phyloP scores from a whole-genome alignment of 2,797 vertebrate genomes.

The Atherinosoma microstoma region DNA sequence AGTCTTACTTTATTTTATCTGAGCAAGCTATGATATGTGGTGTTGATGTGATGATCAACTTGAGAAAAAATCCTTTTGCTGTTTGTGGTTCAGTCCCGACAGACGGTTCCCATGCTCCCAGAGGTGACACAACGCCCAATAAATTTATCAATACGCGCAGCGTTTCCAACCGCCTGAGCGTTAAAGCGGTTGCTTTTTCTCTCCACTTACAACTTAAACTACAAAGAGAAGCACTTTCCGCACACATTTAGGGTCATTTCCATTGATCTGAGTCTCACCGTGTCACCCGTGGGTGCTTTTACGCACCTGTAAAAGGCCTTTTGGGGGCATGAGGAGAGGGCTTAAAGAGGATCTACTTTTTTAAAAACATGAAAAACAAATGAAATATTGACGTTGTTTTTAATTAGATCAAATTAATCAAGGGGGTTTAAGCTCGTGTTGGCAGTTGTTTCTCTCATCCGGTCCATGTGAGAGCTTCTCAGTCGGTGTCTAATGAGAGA shows the following conservation, averaged over 20 bases:
- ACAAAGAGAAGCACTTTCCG: constrained; percentile 1
- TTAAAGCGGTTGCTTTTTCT: background rate
- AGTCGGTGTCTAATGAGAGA: constrained; percentile 73
- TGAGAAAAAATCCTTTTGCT: constrained; percentile 40
- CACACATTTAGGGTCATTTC: background rate
- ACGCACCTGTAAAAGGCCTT: constrained; percentile 68
- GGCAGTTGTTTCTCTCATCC: constrained; percentile 56
- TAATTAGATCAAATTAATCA: background rate
- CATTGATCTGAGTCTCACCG: background rate
- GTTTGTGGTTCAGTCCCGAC: constrained; percentile 57
- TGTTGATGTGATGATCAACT: constrained; percentile 44
- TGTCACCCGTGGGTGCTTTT: constrained; percentile 30
- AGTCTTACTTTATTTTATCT: constrained; percentile 39
- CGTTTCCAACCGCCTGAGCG: constrained; percentile 23
- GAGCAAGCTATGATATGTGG: constrained; percentile 20
- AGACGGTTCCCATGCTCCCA: constrained; percentile 75
- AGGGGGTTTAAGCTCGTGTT: constrained; percentile 26
- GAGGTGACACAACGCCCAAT: constrained; percentile 63
- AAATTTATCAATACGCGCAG: constrained; percentile 59
- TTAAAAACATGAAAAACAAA: background rate
- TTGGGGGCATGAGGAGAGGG: background rate
- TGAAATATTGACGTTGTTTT: background rate
- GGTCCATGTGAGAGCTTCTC: constrained; percentile 59
- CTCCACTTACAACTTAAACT: constrained; percentile 15
- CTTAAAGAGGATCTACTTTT: background rate